Evolutionary conservation across 2,113 vertebrate genomes (phyloP), one percentile per base, ranked within the genome.

Genomic region (Cryptomyrus ogoouensis): DNA sequence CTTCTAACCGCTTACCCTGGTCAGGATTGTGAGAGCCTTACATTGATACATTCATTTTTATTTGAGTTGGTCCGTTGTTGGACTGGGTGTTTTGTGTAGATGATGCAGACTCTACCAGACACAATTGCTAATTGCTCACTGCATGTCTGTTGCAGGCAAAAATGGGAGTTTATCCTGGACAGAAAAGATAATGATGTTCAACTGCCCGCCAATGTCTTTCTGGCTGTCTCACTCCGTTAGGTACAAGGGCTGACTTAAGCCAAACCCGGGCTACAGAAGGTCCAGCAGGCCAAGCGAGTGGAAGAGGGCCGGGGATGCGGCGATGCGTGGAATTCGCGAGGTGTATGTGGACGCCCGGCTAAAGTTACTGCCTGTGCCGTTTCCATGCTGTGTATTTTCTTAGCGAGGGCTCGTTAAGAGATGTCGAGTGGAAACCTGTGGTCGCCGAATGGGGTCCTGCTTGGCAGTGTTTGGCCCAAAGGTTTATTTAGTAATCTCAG

Each of bases 361-460:
- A 39, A 42, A 80, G 31, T 39, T 80, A 19, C 77, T 5, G 49
- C 83, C 86, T 92, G 56, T 88, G 88, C 92, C 87, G 86, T 90
- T 56, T 88, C 56, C 83, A 80, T 56, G 15, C 42, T 89, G 91
- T 92, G 85, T 91, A 89, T 91, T 93, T 93, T 92, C 90, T 90
- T 89, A 93, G 89, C 86, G 77, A 87, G 53, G 27, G 86, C 39
- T 87, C 89, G 50, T 91, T 44, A 83, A 84, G 89, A 56, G 35
- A 83, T 66, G 89, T 50, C 83, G 87, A 89, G 84, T 87, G 24
- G 66, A 44, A 46, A n/a, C 44, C 62, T 92, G 90, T 90, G 89
- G 87, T 92, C 91, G 89, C 66, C 83, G n/a, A 90, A 70, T 50
- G 85, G n/a, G 86, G 70, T 90, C 21, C 56, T 35, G 46, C 24